Base-by-base conservation (phyloP, 2,888 invertebrate species). In the Platycheirus albimanus region DNA sequence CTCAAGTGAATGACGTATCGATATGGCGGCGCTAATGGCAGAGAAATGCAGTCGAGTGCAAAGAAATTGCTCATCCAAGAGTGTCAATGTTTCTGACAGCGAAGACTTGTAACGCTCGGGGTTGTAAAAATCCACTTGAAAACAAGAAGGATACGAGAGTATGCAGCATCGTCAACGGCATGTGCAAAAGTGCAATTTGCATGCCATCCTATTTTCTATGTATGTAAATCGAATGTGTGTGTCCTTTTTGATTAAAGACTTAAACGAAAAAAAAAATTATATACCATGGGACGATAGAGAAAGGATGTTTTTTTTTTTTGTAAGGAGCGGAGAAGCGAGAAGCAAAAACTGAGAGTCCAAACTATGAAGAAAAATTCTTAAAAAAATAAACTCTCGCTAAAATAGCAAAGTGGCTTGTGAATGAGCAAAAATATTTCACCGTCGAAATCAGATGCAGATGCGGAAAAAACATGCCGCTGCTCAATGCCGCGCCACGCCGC, bases 51-150 rank as follows among this genome's bases (percentile, higher is more conserved):
- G 41, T 63, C 66, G 38, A 71, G 52, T 61, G 76, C 20, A 76
- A 67, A 38, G 64, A 13, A 69, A 81, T 81, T 81, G 69, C 76
- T 70, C 51, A 71, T 66, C 30, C 15, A 41, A 28, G 80, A 49
- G 56, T 70, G 70, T 70, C 76, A 66, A 49, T 77, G 52, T 66
- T 38, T 61, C 41, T 67, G 71, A 71, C 71, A 75, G 56, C 30
- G 45, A 61, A 61, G 38, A 28, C 56, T 54, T 30, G 58, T 36
- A 13, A 43, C 33, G 45, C 17, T 24, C 20, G 28, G 7, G 52
- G 3, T 24, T 64, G 41, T 47, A 64, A 38, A 64, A 38, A 41
- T 63, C 67, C 54, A 69, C 63, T 72, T 72, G 52, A 38, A 28
- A 49, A 67, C 67, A 41, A 36, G 6, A 33, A 49, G 79, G 30